Evolutionary conservation across 2,113 vertebrate species (phyloP).

Genomic region (Etia nguti): DNA sequence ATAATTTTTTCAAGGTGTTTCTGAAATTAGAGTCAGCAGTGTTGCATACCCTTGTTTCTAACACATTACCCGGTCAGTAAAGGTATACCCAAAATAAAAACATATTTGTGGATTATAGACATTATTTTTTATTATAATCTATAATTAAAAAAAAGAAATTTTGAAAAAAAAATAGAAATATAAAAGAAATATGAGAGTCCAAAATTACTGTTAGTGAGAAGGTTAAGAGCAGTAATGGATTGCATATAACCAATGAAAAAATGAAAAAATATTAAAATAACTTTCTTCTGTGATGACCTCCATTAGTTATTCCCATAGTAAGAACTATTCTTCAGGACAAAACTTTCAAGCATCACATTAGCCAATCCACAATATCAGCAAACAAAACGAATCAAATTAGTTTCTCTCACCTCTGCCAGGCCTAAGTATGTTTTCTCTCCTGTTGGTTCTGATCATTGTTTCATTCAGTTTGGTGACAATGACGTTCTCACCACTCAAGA

Average conservation of each 20-base stretch:
- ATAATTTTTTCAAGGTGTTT: too few relatives aligned
- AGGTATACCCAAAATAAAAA: not conserved
- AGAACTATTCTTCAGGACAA: not conserved
- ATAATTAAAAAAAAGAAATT: not conserved
- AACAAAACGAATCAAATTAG: not conserved
- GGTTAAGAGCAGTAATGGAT: not conserved
- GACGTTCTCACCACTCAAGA: not conserved
- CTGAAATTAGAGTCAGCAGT: too few relatives aligned
- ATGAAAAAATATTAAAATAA: not conserved
- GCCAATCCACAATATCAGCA: not conserved
- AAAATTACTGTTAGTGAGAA: not conserved
- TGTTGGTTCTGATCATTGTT: not conserved
- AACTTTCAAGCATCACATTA: not conserved
- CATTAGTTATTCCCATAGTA: not conserved
- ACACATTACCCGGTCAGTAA: too few relatives aligned
- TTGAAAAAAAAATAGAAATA: not conserved
- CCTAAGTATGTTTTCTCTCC: not conserved
- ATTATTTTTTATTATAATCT: not conserved
- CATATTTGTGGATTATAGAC: not conserved
- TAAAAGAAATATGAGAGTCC: too few relatives aligned
- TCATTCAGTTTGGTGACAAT: accelerated
- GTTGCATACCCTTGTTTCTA: too few relatives aligned
- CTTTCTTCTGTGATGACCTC: not conserved
- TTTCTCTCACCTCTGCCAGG: not conserved
- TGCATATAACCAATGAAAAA: not conserved